These are phyloP conservation scores for Muscina levida DNA, from an alignment of 2,888 invertebrate species.

Conservation along the genomic window DNA sequence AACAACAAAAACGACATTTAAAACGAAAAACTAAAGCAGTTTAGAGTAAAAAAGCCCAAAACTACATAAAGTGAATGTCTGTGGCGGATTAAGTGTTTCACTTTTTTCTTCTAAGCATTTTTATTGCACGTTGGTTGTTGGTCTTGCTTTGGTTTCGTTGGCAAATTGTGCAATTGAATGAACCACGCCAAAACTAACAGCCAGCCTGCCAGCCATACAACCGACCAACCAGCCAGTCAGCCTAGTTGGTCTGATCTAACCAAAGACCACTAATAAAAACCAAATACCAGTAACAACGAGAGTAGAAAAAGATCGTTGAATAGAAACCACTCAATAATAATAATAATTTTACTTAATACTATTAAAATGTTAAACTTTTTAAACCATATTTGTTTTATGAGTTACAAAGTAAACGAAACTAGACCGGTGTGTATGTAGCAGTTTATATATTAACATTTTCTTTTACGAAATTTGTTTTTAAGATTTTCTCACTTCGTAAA, in stretches of 20 bases:
- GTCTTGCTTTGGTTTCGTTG: conserved; percentile 44
- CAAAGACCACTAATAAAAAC: too few species aligned
- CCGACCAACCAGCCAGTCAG: too few species aligned
- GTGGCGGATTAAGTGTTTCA: conserved; percentile 47
- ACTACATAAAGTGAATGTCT: conserved; percentile 62
- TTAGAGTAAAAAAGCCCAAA: conserved; percentile 29
- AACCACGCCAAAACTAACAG: conserved; percentile 59
- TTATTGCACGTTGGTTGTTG: not conserved
- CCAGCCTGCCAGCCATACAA: not conserved
- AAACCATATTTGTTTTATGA: conserved; percentile 39
- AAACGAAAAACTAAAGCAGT: conserved; percentile 20
- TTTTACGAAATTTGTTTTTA: conserved; percentile 8
- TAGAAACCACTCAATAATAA: conserved; percentile 56
- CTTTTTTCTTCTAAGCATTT: conserved; percentile 27
- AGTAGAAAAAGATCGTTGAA: not conserved
- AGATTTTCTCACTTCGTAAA: conserved; percentile 5
- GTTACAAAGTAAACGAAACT: not conserved
- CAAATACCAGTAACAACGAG: too few species aligned
- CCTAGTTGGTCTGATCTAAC: too few species aligned
- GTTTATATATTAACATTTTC: too few species aligned
- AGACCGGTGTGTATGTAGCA: not conserved
- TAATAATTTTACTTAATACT: conserved; percentile 40
- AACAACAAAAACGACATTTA: conserved; percentile 2
- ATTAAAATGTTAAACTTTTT: conserved; percentile 34
- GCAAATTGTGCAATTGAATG: conserved; percentile 65